These are phyloP conservation scores for Venustaconcha ellipsiformis DNA, from an alignment of 1,140 invertebrate genomes.

Conservation along the genomic window DNA sequence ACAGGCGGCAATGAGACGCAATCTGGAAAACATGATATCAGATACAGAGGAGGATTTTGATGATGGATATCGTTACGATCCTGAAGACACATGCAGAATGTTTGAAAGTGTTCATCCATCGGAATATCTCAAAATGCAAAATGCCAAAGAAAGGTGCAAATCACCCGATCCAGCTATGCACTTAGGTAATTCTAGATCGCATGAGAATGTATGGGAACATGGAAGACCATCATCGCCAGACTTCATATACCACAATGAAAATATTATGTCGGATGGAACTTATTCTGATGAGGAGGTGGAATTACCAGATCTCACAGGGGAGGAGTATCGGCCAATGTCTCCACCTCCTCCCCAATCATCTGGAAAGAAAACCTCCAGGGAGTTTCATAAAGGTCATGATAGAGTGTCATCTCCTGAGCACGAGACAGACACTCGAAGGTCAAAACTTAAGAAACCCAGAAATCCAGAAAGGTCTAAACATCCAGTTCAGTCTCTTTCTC, in stretches of 20 bases:
- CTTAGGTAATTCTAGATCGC: slow-evolving; percentile 1
- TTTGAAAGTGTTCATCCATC: slow-evolving; percentile 14
- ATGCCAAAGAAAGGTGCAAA: slow-evolving; percentile 1
- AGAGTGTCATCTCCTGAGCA: too few relatives aligned
- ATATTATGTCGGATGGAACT: too few relatives aligned
- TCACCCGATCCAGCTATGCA: neutral
- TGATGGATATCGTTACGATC: slow-evolving; percentile 33
- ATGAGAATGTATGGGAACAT: slow-evolving; percentile 18
- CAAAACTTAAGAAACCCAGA: neutral
- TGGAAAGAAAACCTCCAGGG: too few relatives aligned
- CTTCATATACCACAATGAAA: too few relatives aligned
- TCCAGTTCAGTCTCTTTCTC: neutral
- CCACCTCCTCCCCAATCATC: too few relatives aligned
- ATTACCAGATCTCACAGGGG: too few relatives aligned
- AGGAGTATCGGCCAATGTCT: too few relatives aligned
- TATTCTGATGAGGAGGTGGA: too few relatives aligned
- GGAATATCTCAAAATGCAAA: neutral
- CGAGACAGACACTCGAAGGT: too few relatives aligned
- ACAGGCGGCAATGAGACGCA: slow-evolving; percentile 14
- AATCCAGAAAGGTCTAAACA: slow-evolving; percentile 1
- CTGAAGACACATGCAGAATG: slow-evolving; percentile 26
- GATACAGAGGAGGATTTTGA: slow-evolving; percentile 31
- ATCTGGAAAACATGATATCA: slow-evolving; percentile 19
- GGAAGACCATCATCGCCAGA: slow-evolving; percentile 10
- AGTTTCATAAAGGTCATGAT: too few relatives aligned